A percentile compares a stretch with the other conserved stretches of the same genome.
Conservation (phyloP, 2,888 invertebrate species). For the Thymelicus acteon region DNA sequence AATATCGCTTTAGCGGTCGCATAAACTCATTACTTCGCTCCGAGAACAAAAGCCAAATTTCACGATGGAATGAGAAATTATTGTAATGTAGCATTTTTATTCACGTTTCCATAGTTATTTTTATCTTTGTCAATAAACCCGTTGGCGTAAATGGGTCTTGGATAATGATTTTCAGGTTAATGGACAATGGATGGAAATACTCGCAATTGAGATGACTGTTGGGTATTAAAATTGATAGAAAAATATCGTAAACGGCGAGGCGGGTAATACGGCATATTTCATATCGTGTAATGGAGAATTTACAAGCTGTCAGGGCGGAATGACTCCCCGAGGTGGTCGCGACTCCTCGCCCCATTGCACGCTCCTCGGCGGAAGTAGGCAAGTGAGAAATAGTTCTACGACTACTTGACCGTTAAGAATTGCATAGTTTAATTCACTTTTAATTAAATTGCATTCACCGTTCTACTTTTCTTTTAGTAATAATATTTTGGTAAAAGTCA, state of each 20-base stretch:
- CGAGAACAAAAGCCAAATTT: slow-evolving; percentile 78
- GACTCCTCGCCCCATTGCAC: slow-evolving; percentile 54
- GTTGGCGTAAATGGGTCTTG: slow-evolving; percentile 58
- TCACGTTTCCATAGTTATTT: slow-evolving; percentile 65
- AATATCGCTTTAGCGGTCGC: slow-evolving; percentile 76
- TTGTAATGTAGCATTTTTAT: slow-evolving; percentile 63
- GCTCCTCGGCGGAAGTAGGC: slow-evolving; percentile 50
- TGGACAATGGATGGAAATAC: neutral
- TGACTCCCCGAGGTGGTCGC: slow-evolving; percentile 80
- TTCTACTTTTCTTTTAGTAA: slow-evolving; percentile 9
- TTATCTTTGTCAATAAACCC: slow-evolving; percentile 45
- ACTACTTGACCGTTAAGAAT: slow-evolving; percentile 22
- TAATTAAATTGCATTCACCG: slow-evolving; percentile 21
- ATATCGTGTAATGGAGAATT: slow-evolving; percentile 85
- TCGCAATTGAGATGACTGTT: slow-evolving; percentile 14
- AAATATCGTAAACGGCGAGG: slow-evolving; percentile 67
- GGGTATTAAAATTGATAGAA: slow-evolving; percentile 39
- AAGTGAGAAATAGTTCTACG: slow-evolving; percentile 46
- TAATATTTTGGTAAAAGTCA: neutral
- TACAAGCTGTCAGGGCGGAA: slow-evolving; percentile 83
- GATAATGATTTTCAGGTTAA: slow-evolving; percentile 39
- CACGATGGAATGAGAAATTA: slow-evolving; percentile 76
- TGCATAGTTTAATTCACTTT: slow-evolving; percentile 15
- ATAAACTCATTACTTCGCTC: slow-evolving; percentile 71
- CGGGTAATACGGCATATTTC: slow-evolving; percentile 77